Evolutionary conservation across 2,113 vertebrate species (phyloP).

Genomic region (Tyto alba): DNA sequence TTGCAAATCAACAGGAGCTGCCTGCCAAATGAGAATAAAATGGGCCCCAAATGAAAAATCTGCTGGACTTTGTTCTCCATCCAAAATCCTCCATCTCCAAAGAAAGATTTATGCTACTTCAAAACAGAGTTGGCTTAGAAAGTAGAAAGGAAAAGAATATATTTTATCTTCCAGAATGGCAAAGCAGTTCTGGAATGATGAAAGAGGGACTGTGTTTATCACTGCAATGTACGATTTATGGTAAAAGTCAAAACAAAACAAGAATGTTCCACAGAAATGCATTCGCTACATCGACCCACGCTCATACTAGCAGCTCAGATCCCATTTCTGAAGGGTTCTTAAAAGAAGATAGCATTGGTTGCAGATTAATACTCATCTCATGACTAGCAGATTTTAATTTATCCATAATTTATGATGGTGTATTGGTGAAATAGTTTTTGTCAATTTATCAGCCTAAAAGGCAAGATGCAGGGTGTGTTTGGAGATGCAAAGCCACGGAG

Average conservation of each 20-base stretch:
- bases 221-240: conserved; percentile 3
- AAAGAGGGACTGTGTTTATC: conserved; percentile 17
- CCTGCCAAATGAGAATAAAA: conserved; percentile 27
- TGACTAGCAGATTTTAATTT: conserved; percentile 46
- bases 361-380: conserved; percentile 29
- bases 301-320: conserved; percentile 3
- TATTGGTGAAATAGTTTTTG: background rate
- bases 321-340: conserved; percentile 56
- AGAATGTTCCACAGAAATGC: conserved; percentile 14
- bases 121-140: background rate
- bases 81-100: conserved; percentile 3
- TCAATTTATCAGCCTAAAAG: background rate
- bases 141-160: background rate
- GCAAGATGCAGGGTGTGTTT: background rate
- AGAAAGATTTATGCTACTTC: conserved; percentile 5
- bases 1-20: background rate
- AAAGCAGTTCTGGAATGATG: conserved; percentile 5
- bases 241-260: conserved; percentile 45
- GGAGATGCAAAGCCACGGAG: background rate
- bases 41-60: background rate
- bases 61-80: conserved; percentile 16
- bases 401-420: conserved; percentile 18
- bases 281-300: conserved; percentile 11
- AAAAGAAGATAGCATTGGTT: background rate
- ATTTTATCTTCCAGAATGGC: conserved; percentile 27